Evolutionary conservation across 2,888 invertebrate genomes (phyloP).

Genomic region (Polia nebulosa): DNA sequence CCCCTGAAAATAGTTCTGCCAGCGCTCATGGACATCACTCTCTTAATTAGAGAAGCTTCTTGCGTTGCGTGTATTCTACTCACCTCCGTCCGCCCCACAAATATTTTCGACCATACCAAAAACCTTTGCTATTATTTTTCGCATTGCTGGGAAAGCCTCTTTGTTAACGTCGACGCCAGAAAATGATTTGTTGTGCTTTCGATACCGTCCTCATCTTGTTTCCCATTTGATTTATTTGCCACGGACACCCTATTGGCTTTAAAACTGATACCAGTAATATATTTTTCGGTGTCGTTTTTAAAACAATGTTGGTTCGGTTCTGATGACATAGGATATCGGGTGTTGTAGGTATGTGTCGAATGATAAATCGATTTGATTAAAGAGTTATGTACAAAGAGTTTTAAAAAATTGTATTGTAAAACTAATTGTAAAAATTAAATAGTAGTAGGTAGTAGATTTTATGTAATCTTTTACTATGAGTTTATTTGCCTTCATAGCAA

Average conservation of each 20-base stretch:
- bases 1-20: too few species aligned
- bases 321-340: slow-evolving; percentile 25
- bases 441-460: too few species aligned
- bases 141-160: slow-evolving; percentile 38
- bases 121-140: slow-evolving; percentile 44
- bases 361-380: not conserved
- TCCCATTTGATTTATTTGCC: slow-evolving; percentile 68
- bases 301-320: slow-evolving; percentile 46
- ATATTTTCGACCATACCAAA: slow-evolving; percentile 12
- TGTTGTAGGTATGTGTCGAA: slow-evolving; percentile 15
- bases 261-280: slow-evolving; percentile 59
- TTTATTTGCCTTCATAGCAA: too few species aligned
- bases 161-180: slow-evolving; percentile 60
- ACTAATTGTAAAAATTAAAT: too few species aligned
- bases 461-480: too few species aligned
- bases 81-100: not conserved
- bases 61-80: slow-evolving; percentile 5
- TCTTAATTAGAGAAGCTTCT: not conserved
- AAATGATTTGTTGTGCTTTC: slow-evolving; percentile 71
- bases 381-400: not conserved
- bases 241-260: slow-evolving; percentile 62
- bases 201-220: slow-evolving; percentile 72
- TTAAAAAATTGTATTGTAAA: too few species aligned
- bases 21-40: too few species aligned
- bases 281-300: slow-evolving; percentile 43